Percentiles rank a stretch among this genome's conserved stretches.
phyloP scores from a whole-genome alignment of 2,888 invertebrate species.

The Griposia aprilina region DNA sequence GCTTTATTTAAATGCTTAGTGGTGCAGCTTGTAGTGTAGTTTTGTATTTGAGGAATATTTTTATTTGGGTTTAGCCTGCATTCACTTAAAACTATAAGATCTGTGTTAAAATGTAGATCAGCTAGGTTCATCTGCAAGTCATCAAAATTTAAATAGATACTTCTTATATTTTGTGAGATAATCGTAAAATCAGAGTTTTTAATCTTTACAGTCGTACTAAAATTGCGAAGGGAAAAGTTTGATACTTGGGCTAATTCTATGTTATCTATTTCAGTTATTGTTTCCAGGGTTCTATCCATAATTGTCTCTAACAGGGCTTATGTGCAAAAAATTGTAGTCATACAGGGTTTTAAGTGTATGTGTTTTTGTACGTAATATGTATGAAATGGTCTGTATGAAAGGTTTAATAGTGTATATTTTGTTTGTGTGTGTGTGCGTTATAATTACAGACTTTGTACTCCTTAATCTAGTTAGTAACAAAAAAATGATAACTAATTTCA shows the following conservation, averaged over 20 bases:
- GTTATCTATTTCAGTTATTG: not conserved
- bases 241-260: slow-evolving; percentile 11
- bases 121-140: not conserved
- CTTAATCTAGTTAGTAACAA: not conserved
- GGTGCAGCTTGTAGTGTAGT: not conserved
- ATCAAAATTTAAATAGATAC: not conserved
- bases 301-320: not conserved
- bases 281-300: not conserved
- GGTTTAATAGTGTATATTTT: not conserved
- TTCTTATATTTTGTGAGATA: slow-evolving; percentile 16
- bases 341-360: not conserved
- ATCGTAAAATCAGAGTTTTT: slow-evolving; percentile 9
- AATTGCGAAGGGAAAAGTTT: not conserved
- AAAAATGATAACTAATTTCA: not conserved
- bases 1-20: not conserved
- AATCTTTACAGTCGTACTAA: not conserved
- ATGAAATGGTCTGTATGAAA: not conserved
- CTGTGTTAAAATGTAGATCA: not conserved
- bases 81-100: slow-evolving; percentile 5
- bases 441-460: not conserved
- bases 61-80: slow-evolving; percentile 1
- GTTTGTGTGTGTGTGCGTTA: slow-evolving; percentile 4
- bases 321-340: not conserved
- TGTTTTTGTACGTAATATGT: not conserved
- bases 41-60: not conserved